These are phyloP conservation scores for Xestia ashworthii DNA, from an alignment of 2,888 invertebrate genomes.

Conservation along the genomic window DNA sequence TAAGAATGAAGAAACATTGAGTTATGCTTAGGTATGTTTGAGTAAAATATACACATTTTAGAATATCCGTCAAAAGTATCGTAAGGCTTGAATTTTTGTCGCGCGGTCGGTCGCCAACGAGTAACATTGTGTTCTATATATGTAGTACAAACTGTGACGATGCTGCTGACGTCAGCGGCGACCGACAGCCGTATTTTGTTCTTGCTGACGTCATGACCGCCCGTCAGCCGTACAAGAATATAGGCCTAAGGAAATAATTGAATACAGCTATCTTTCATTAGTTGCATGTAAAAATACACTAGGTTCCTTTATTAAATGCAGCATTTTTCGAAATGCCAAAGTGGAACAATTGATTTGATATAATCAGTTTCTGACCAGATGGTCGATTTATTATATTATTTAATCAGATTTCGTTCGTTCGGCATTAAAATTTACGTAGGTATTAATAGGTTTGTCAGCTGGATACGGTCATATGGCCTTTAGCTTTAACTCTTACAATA, in stretches of 20 bases:
- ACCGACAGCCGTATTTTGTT: no score
- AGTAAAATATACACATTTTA: not conserved
- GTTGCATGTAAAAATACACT: not conserved
- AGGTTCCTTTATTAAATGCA: not conserved
- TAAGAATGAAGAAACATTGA: not conserved
- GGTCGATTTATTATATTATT: not conserved
- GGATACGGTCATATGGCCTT: not conserved
- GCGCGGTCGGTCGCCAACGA: no score
- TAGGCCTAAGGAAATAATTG: not conserved
- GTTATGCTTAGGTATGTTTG: no score
- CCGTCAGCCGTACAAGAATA: no score
- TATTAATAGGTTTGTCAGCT: not conserved
- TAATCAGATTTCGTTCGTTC: conserved; percentile 12
- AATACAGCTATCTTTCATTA: not conserved
- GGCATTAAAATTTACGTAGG: conserved; percentile 5
- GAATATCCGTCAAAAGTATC: not conserved
- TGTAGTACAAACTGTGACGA: no score
- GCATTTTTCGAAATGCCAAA: conserved; percentile 22
- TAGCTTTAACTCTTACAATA: not conserved
- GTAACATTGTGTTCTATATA: no score
- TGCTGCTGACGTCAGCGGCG: no score
- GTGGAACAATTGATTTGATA: conserved; percentile 1
- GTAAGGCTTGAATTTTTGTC: no score
- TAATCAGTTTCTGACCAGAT: conserved; percentile 12
- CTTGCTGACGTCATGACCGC: no score